Evolutionary conservation across 2,113 vertebrate genomes (phyloP).

Genomic region (Neodontobutis hainanensis): DNA sequence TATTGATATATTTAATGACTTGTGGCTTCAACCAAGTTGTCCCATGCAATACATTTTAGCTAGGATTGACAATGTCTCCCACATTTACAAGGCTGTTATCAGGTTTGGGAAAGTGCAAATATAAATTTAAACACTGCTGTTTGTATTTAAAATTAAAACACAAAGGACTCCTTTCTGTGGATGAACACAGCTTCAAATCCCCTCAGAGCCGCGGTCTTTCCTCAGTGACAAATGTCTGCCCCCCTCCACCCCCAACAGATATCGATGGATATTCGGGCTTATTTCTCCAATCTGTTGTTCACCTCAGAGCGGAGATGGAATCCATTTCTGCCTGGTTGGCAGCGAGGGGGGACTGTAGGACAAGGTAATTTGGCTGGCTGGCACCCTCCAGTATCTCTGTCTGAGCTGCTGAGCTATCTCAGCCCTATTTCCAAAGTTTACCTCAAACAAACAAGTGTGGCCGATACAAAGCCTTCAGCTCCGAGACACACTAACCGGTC

Average conservation of each 20-base stretch:
- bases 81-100: no score
- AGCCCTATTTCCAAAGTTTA: slow-evolving; percentile 54
- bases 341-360: slow-evolving; percentile 51
- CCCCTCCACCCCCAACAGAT: slow-evolving; percentile 55
- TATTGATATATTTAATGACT: no score
- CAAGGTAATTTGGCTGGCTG: slow-evolving; percentile 63
- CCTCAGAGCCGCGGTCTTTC: slow-evolving; percentile 20
- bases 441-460: slow-evolving; percentile 55
- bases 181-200: not conserved
- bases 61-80: no score
- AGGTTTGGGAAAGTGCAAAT: no score
- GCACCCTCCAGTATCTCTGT: slow-evolving; percentile 49
- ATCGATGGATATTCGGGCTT: slow-evolving; percentile 63
- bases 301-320: slow-evolving; percentile 62
- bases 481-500: slow-evolving; percentile 27
- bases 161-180: not conserved
- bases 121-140: no score
- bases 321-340: slow-evolving; percentile 64
- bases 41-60: no score
- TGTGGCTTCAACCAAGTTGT: no score
- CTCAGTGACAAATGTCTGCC: slow-evolving; percentile 62
- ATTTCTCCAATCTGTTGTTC: slow-evolving; percentile 68
- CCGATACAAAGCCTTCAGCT: slow-evolving; percentile 24
- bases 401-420: slow-evolving; percentile 48
- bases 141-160: not conserved